Conservation (phyloP, 2,797 vertebrate genomes). For the Peromyscus aztecus region DNA sequence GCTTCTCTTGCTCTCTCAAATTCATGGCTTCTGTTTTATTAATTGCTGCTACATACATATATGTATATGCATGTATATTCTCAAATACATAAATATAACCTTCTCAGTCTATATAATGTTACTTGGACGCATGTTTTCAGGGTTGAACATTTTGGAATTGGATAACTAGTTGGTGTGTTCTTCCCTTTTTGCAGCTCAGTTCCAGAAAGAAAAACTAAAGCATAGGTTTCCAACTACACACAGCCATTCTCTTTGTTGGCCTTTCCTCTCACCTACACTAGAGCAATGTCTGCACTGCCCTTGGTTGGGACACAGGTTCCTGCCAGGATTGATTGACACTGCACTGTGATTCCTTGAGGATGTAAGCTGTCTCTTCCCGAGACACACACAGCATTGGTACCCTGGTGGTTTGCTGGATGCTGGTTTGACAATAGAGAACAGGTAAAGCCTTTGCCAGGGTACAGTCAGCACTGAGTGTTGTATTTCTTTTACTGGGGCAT, state of each 20-base stretch:
- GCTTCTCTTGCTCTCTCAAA: background rate
- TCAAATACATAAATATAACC: background rate
- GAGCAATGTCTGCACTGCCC: background rate
- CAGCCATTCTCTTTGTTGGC: background rate
- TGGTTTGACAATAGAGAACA: background rate
- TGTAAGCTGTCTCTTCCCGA: background rate
- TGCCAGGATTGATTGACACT: background rate
- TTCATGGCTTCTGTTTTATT: background rate
- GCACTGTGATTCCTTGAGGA: background rate
- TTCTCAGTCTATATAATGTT: background rate
- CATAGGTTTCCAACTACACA: accelerated
- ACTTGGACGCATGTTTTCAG: background rate
- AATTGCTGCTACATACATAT: background rate
- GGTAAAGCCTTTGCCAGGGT: background rate
- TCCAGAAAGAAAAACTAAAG: background rate
- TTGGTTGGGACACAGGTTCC: background rate
- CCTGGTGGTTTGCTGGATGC: background rate
- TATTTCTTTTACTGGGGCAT: background rate
- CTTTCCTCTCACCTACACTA: background rate
- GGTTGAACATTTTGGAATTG: background rate
- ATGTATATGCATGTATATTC: no score
- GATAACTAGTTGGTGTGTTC: background rate
- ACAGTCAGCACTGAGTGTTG: background rate
- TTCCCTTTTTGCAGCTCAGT: background rate
- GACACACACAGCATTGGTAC: background rate